These are phyloP conservation scores for Metallyticus violacea DNA, from an alignment of 2,888 invertebrate genomes.

Conservation along the genomic window DNA sequence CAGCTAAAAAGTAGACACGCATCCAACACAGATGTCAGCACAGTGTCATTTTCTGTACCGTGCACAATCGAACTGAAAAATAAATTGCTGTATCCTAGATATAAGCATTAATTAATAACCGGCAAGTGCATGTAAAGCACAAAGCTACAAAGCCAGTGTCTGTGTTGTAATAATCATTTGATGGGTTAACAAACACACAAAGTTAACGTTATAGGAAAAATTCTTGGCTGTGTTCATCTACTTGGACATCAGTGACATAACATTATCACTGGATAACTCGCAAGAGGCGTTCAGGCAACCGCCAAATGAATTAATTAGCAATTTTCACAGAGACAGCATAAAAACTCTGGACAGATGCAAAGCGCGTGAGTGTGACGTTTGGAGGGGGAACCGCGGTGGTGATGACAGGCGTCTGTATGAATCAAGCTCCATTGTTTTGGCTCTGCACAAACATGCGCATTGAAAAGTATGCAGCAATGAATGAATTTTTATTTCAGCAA, in stretches of 20 bases:
- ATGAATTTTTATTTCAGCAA: too few species aligned
- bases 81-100: neutral
- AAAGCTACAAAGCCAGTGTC: neutral
- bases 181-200: too few species aligned
- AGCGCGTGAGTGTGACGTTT: neutral
- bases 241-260: slow-evolving; percentile 3
- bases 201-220: neutral
- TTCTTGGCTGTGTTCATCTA: neutral
- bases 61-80: neutral
- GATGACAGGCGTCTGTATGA: slow-evolving; percentile 9
- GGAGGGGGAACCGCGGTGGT: neutral
- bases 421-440: too few species aligned
- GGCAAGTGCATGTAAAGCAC: too few species aligned
- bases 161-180: too few species aligned
- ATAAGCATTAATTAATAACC: neutral
- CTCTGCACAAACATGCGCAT: too few species aligned
- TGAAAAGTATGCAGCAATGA: too few species aligned
- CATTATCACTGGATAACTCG: neutral
- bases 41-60: too few species aligned
- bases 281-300: neutral
- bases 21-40: neutral
- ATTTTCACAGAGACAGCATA: neutral
- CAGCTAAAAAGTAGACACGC: neutral
- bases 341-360: neutral
- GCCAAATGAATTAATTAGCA: slow-evolving; percentile 15